A percentile compares a stretch with the other conserved stretches of the same genome.
phyloP scores from a whole-genome alignment of 2,888 invertebrate genomes.

The Perizoma flavofasciatum region DNA sequence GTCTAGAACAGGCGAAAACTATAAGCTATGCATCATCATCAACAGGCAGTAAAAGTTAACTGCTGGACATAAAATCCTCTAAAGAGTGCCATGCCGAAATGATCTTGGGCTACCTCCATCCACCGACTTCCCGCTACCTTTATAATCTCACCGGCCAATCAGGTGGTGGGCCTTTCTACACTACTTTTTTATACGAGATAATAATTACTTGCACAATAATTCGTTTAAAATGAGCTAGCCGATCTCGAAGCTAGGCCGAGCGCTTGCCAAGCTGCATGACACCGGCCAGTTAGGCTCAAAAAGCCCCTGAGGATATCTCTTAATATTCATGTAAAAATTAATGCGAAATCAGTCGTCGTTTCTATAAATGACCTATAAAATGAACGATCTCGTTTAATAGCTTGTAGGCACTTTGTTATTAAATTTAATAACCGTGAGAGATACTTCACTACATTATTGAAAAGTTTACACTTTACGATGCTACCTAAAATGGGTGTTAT shows the following conservation, averaged over 20 bases:
- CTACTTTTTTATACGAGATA: no score
- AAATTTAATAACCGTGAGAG: slow-evolving; percentile 45
- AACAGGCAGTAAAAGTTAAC: no score
- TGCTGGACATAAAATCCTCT: no score
- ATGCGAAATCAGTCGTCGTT: slow-evolving; percentile 44
- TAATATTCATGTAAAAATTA: slow-evolving; percentile 49
- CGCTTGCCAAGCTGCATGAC: slow-evolving; percentile 7
- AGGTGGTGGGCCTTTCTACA: no score
- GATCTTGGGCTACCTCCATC: no score
- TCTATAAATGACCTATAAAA: slow-evolving; percentile 41
- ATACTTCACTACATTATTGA: slow-evolving; percentile 23
- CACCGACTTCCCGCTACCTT: no score
- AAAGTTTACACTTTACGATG: slow-evolving; percentile 35
- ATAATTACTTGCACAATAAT: no score
- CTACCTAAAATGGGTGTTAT: slow-evolving; percentile 26
- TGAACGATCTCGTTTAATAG: slow-evolving; percentile 44
- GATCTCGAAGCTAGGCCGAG: slow-evolving; percentile 5
- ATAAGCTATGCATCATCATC: no score
- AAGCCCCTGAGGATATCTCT: slow-evolving; percentile 50
- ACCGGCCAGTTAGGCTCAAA: slow-evolving; percentile 25
- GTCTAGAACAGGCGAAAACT: no score
- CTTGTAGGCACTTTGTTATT: slow-evolving; percentile 41
- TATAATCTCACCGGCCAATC: no score
- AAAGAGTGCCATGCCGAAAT: no score
- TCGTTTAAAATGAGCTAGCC: slow-evolving; percentile 5